Evolutionary conservation across 2,797 vertebrate genomes (phyloP).

Genomic region (Hozukius guyotensis): DNA sequence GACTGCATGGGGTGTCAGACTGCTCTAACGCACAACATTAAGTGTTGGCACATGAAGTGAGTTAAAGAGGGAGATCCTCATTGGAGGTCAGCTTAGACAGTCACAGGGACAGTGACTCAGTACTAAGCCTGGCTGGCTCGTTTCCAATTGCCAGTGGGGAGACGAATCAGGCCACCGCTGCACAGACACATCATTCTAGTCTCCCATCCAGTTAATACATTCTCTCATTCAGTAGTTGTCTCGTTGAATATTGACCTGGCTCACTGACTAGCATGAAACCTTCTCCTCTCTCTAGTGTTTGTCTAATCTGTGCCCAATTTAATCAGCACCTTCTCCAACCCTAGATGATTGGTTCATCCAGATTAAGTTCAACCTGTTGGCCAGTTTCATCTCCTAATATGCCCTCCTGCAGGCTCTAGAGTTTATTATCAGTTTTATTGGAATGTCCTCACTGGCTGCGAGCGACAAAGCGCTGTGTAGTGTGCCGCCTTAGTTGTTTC

Average conservation of each 20-base stretch:
- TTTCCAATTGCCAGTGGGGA: conserved; percentile 58
- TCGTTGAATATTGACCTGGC: conserved; percentile 3
- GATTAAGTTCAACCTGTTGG: conserved; percentile 41
- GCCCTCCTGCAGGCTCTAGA: conserved; percentile 4
- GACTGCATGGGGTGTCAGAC: neutral
- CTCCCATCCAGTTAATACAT: conserved; percentile 19
- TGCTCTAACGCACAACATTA: neutral
- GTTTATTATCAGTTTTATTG: conserved; percentile 8
- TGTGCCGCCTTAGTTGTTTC: no score
- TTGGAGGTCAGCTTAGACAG: conserved; percentile 33
- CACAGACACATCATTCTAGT: conserved; percentile 27
- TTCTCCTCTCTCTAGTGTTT: conserved; percentile 1
- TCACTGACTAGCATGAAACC: neutral
- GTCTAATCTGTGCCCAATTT: conserved; percentile 35
- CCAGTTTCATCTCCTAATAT: conserved; percentile 19
- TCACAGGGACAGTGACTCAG: conserved; percentile 51
- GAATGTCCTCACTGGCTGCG: no score
- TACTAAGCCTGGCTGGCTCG: conserved; percentile 51
- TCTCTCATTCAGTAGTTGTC: conserved; percentile 12
- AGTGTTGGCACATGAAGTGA: conserved; percentile 1
- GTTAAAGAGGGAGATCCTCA: conserved; percentile 22
- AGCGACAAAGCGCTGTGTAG: no score
- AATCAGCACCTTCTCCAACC: conserved; percentile 39
- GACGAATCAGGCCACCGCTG: conserved; percentile 63
- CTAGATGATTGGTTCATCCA: conserved; percentile 39